These are phyloP conservation scores for Tribolium castaneum DNA, from an alignment of 1,140 invertebrate genomes.

Conservation along the genomic window DNA sequence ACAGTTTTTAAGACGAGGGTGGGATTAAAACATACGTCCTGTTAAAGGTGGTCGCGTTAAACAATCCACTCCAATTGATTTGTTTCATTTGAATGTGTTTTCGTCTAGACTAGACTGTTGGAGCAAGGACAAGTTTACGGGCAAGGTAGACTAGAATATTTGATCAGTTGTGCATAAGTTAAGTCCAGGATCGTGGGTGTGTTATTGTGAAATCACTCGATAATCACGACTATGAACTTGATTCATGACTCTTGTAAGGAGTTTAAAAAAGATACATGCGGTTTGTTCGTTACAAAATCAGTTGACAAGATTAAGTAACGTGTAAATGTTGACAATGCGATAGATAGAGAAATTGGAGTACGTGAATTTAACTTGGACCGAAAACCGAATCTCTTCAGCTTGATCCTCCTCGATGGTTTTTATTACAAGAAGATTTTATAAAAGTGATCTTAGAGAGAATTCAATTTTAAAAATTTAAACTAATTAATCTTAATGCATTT, in stretches of 20 bases:
- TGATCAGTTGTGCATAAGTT: not conserved
- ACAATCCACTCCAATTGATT: not conserved
- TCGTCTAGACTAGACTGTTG: conserved; percentile 10
- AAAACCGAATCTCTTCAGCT: no score
- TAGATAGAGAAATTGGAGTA: not conserved
- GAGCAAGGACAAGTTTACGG: conserved; percentile 2
- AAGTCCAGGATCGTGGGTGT: conserved; percentile 2
- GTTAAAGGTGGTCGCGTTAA: not conserved
- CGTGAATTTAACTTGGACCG: not conserved
- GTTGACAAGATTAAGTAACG: conserved; percentile 18
- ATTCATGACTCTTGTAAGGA: not conserved
- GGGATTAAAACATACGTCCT: not conserved
- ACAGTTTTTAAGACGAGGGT: not conserved
- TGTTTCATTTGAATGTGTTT: not conserved
- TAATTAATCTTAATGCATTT: no score
- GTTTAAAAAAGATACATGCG: not conserved
- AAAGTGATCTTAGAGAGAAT: no score
- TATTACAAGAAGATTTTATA: not conserved
- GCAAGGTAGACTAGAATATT: conserved; percentile 23
- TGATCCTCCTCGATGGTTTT: not conserved
- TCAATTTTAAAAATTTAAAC: no score
- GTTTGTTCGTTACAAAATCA: not conserved
- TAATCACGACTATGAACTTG: not conserved
- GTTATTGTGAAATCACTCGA: not conserved
- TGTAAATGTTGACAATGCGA: conserved; percentile 24